phyloP scores from a whole-genome alignment of 2,113 vertebrate genomes.

The Brevimyrus niger region DNA sequence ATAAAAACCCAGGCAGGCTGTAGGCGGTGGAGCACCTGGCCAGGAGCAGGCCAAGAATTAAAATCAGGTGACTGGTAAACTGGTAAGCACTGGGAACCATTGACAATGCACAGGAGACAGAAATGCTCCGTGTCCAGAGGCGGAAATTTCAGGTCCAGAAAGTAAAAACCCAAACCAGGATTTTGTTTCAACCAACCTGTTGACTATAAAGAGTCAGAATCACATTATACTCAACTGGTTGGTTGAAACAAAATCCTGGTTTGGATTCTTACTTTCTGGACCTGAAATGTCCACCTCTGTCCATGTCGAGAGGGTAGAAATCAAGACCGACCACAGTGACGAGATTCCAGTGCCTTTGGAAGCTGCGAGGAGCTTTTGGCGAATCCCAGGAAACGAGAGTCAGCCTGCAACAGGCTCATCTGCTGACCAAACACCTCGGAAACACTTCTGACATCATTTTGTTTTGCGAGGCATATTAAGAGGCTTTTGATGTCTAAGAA shows the following conservation, averaged over 20 bases:
- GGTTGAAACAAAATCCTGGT: no score
- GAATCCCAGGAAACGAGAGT: neutral
- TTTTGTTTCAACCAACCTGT: no score
- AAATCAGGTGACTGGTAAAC: neutral
- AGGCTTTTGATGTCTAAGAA: neutral
- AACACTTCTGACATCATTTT: neutral
- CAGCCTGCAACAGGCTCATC: neutral
- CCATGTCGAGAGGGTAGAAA: neutral
- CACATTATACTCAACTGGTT: no score
- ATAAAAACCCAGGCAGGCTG: neutral
- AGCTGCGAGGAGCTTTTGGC: neutral
- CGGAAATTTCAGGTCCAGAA: no score
- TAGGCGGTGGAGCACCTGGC: neutral
- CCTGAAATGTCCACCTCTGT: no score
- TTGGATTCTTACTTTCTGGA: no score
- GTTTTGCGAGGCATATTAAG: neutral
- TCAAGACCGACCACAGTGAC: neutral
- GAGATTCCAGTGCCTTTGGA: neutral
- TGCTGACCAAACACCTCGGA: neutral
- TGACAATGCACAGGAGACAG: neutral
- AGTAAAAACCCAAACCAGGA: no score
- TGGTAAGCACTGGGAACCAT: neutral
- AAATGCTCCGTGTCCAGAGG: neutral
- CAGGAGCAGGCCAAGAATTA: neutral
- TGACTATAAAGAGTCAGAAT: no score